Percentiles rank a stretch among this genome's conserved stretches.
Conservation (phyloP, 2,888 invertebrate genomes). For the Notodromas monacha region DNA sequence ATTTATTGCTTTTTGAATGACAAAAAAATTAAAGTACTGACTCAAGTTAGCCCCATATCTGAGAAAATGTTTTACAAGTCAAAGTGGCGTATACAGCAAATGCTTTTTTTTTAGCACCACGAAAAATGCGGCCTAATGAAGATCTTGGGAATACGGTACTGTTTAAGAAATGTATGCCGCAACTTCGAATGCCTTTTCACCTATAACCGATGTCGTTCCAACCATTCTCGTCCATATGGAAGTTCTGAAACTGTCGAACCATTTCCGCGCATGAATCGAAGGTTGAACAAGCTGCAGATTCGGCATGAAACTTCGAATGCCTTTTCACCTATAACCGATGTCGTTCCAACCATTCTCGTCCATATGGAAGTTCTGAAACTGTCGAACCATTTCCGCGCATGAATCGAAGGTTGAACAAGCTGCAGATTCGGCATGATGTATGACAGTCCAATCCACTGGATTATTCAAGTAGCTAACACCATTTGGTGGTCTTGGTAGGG, state of each 20-base stretch:
- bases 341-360: slow-evolving; percentile 1
- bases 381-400: background rate
- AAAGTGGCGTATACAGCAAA: no score
- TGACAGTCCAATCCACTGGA: background rate
- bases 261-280: background rate
- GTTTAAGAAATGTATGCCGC: no score
- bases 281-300: background rate
- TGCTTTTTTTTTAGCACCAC: no score
- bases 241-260: background rate
- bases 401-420: background rate
- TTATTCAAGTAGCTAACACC: background rate
- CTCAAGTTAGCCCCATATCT: no score
- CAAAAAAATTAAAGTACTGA: no score
- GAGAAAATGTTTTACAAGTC: no score
- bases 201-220: slow-evolving; percentile 1
- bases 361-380: background rate
- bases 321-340: no score
- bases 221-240: slow-evolving; percentile 1
- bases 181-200: no score
- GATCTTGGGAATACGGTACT: no score
- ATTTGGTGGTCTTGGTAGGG: background rate
- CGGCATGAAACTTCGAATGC: no score
- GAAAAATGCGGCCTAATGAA: no score
- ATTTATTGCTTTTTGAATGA: no score
- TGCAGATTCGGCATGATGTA: background rate